phyloP scores from a whole-genome alignment of 2,797 vertebrate genomes.

The Rachycentron canadum region DNA sequence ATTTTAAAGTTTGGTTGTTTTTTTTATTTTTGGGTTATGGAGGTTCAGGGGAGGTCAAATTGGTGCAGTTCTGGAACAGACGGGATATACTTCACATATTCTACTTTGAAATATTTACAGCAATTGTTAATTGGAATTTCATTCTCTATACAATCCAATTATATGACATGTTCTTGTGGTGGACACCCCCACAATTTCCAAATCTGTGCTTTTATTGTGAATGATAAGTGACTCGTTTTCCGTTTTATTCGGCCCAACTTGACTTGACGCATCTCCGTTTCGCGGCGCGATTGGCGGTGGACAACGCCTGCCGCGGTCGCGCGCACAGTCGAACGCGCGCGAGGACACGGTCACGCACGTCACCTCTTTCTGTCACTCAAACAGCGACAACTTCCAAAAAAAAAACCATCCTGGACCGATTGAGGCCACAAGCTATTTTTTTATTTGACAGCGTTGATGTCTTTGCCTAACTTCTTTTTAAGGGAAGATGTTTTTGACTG shows the following conservation, averaged over 20 bases:
- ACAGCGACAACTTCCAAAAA: not conserved
- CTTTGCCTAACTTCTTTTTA: too few relatives aligned
- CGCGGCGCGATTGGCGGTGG: slow-evolving; percentile 53
- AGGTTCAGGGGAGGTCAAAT: not conserved
- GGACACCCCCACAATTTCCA: rapidly evolving
- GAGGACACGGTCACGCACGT: slow-evolving; percentile 51
- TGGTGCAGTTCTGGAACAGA: not conserved
- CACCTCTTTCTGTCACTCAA: slow-evolving; percentile 63
- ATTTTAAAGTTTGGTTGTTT: too few relatives aligned
- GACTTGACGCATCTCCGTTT: not conserved
- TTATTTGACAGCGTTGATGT: not conserved
- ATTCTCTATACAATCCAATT: not conserved
- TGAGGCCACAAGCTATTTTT: too few relatives aligned
- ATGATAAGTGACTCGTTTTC: not conserved
- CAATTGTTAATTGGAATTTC: not conserved
- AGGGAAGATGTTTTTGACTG: too few relatives aligned
- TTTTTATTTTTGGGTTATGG: too few relatives aligned
- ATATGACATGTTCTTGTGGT: not conserved
- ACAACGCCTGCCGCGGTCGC: slow-evolving; percentile 54
- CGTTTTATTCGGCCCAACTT: not conserved
- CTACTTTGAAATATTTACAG: too few relatives aligned
- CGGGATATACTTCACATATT: not conserved
- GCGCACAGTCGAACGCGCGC: slow-evolving; percentile 52
- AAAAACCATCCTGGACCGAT: not conserved
- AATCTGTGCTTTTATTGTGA: slow-evolving; percentile 2